These are phyloP conservation scores for Monopterus albus DNA, from an alignment of 2,113 vertebrate species.

Conservation along the genomic window DNA sequence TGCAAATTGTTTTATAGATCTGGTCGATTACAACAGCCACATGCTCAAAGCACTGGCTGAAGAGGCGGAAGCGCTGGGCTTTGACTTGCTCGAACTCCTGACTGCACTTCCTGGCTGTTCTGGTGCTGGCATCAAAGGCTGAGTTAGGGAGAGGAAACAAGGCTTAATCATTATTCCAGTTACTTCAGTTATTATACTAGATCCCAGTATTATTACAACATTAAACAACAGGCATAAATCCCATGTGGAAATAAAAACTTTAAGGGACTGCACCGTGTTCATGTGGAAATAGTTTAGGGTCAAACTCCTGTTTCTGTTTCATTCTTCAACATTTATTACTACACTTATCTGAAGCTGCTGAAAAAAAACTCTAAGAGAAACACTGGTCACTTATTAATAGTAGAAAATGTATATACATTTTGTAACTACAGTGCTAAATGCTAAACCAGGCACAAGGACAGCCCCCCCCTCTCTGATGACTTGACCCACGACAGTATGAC, in stretches of 20 bases:
- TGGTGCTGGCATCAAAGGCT: constrained; percentile 92
- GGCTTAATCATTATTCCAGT: background rate
- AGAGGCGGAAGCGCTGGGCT: constrained; percentile 84
- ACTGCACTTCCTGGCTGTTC: constrained; percentile 80
- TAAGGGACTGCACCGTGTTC: too few species aligned
- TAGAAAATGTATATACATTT: too few species aligned
- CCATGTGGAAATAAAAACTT: too few species aligned
- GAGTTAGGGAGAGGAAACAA: constrained; percentile 1
- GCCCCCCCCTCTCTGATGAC: too few species aligned
- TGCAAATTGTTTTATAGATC: constrained; percentile 95
- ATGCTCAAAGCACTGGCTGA: constrained; percentile 92
- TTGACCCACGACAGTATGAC: too few species aligned
- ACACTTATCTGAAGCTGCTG: too few species aligned
- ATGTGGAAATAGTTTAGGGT: too few species aligned
- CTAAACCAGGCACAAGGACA: too few species aligned
- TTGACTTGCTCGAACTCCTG: constrained; percentile 92
- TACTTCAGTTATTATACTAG: background rate
- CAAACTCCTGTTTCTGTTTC: too few species aligned
- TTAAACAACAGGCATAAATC: background rate
- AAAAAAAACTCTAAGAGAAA: too few species aligned
- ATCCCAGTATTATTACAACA: background rate
- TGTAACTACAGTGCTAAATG: background rate
- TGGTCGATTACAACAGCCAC: constrained; percentile 88
- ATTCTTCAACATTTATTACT: too few species aligned
- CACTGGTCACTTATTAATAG: too few species aligned